Evolutionary conservation across 2,113 vertebrate genomes (phyloP).

Genomic region (Pygoscelis antarcticus): DNA sequence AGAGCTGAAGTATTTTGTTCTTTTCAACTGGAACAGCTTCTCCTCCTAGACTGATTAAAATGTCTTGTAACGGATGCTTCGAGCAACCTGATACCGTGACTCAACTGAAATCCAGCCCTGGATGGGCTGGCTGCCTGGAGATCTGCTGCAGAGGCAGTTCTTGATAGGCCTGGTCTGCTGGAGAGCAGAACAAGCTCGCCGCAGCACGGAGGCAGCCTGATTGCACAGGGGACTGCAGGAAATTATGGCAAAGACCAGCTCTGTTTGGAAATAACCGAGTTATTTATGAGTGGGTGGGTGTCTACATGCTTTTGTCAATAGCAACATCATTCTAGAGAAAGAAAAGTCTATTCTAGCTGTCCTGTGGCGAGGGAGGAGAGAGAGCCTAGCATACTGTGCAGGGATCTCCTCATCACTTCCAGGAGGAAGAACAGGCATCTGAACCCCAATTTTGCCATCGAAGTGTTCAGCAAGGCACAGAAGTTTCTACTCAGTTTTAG

Average conservation of each 20-base stretch:
- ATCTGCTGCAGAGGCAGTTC: neutral
- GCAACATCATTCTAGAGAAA: neutral
- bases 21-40: neutral
- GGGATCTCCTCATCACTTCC: neutral
- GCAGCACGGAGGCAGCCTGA: neutral
- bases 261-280: neutral
- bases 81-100: neutral
- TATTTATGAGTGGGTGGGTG: neutral
- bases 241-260: neutral
- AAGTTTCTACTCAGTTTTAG: neutral
- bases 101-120: neutral
- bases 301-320: neutral
- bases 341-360: neutral
- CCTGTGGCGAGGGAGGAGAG: neutral
- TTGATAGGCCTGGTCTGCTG: neutral
- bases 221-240: neutral
- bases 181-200: neutral
- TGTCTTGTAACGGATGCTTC: neutral
- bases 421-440: neutral
- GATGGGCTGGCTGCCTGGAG: neutral
- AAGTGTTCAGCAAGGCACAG: neutral
- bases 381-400: neutral
- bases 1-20: neutral
- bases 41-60: neutral
- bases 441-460: fast-evolving